Evolutionary conservation across 2,888 invertebrate species (phyloP).

Genomic region (Tachystola acroxantha): DNA sequence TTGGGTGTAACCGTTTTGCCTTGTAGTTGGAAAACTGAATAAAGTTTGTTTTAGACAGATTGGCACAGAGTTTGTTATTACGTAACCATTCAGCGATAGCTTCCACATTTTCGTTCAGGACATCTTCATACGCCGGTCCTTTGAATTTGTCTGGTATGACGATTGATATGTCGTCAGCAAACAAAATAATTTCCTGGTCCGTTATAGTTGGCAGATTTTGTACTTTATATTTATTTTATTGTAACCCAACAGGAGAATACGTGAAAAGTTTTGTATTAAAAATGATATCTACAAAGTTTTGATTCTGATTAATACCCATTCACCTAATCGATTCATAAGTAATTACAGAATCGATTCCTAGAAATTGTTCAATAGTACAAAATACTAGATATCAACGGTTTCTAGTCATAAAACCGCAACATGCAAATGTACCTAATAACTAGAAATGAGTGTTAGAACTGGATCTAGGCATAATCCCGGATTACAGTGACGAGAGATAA

Average conservation of each 20-base stretch:
- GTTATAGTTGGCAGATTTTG: background rate
- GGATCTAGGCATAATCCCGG: conserved; percentile 36
- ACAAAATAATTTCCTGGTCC: background rate
- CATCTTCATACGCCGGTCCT: background rate
- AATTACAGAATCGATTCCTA: background rate
- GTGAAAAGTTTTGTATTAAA: too few species aligned
- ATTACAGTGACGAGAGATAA: conserved; percentile 42
- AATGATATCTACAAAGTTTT: too few species aligned
- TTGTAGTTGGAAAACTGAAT: too few species aligned
- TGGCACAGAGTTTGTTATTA: too few species aligned
- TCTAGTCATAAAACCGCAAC: conserved; percentile 16
- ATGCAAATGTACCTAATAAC: conserved; percentile 22
- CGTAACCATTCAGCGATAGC: too few species aligned
- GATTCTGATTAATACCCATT: too few species aligned
- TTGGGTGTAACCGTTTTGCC: too few species aligned
- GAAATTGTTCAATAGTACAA: background rate
- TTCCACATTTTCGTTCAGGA: background rate
- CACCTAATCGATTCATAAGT: too few species aligned
- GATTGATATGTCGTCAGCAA: background rate
- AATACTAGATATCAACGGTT: conserved; percentile 9
- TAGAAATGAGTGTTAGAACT: conserved; percentile 17
- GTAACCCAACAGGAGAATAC: too few species aligned
- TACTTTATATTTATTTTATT: too few species aligned
- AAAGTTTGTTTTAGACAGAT: too few species aligned
- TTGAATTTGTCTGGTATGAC: background rate